These are phyloP conservation scores for Amorpha juglandis DNA, from an alignment of 2,888 invertebrate species.

Conservation along the genomic window DNA sequence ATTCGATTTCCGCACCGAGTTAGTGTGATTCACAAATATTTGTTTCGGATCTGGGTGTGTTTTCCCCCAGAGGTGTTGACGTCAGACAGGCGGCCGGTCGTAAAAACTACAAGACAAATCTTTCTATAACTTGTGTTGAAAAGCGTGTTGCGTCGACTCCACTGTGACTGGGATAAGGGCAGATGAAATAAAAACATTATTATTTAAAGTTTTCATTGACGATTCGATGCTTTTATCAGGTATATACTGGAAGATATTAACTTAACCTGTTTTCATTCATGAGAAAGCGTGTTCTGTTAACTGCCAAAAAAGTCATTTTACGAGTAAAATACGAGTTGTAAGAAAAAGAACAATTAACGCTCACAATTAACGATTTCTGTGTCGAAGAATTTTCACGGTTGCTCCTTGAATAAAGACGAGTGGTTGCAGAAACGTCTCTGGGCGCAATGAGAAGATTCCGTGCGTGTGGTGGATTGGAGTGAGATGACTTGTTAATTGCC, in stretches of 20 bases:
- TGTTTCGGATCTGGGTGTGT: too few relatives aligned
- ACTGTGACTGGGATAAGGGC: too few relatives aligned
- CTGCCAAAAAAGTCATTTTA: conserved; percentile 38
- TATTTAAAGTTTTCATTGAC: not conserved
- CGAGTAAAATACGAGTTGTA: conserved; percentile 48
- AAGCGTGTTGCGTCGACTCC: too few relatives aligned
- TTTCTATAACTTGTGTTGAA: too few relatives aligned
- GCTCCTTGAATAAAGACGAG: conserved; percentile 72
- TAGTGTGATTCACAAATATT: too few relatives aligned
- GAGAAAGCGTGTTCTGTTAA: conserved; percentile 38
- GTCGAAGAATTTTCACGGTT: conserved; percentile 68
- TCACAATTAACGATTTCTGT: conserved; percentile 62
- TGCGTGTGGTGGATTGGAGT: conserved; percentile 56
- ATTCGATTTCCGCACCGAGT: too few relatives aligned
- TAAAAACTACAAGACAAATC: too few relatives aligned
- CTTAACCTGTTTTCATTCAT: conserved; percentile 35
- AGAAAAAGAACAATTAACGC: conserved; percentile 60
- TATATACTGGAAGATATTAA: conserved; percentile 9
- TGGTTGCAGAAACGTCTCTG: conserved; percentile 58
- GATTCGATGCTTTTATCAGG: conserved; percentile 8
- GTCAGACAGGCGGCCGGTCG: too few relatives aligned
- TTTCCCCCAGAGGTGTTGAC: too few relatives aligned
- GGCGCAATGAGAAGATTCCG: conserved; percentile 60
- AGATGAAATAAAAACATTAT: too few relatives aligned
- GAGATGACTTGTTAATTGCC: conserved; percentile 78